Base-by-base conservation (phyloP, 1,140 invertebrate species). In the Sycobia sp. region DNA sequence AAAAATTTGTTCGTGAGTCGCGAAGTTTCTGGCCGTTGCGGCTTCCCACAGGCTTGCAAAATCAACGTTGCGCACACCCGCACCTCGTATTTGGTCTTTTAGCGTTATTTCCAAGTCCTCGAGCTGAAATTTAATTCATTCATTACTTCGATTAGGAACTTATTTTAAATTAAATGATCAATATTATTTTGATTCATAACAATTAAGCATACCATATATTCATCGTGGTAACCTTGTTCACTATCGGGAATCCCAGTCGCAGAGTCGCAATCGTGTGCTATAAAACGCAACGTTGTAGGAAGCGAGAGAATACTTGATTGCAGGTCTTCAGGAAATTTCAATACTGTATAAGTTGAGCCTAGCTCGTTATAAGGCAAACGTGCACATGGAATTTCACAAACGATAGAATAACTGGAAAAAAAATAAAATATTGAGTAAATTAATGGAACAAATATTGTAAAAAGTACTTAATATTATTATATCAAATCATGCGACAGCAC, bases 261-360 rank as follows among this genome's bases (percentile, higher is more conserved):
- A 0, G 96, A 95, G 83, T 99, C 97, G 80, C 96, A 98, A 81
- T 99, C 97, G 67, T 94, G 93, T 0, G 98, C 96, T 29, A 91
- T 82, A 77, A 98, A 99, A 76, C 96, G 94, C 61, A 99, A 81
- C 3, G 91, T 94, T 11, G 95, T 93, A 27, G 90, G 90, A 78
- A 98, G 96, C 1, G 91, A 91, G 11, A 86, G 89, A 72, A 82
- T 61, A 38, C 89, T 89, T 3, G 86, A 74, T 57, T 90, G 79
- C 36, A 86, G 85, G 57, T 92, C 91, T 49, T 89, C 86, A 1
- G 96, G 96, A 70, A 93, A 91, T 74, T 89, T 85, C 3, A 98
- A 81, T 59, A 97, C 87, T 7, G 91, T 87, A 75, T 95, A 99
- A 9, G 93, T 91, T n/a, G 89, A 89, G 2, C 91, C 93, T 11